Evolutionary conservation across 2,888 invertebrate species (phyloP).

Genomic region (Rhingia campestris): DNA sequence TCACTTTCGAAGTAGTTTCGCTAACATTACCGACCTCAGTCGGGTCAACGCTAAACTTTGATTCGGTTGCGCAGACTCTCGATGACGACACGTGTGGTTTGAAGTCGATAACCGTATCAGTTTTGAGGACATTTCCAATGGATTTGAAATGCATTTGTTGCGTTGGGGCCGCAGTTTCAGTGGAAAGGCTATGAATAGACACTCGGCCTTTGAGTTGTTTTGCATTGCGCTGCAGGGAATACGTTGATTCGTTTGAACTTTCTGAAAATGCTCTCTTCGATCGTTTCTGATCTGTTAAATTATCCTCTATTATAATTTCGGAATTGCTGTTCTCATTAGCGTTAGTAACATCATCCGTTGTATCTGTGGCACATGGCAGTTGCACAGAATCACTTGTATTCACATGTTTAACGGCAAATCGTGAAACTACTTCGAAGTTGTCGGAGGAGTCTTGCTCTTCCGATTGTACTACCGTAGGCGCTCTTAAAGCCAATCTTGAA

Average conservation of each 20-base stretch:
- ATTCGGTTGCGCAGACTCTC: conserved; percentile 77
- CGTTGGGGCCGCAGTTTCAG: neutral
- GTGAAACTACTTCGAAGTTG: neutral
- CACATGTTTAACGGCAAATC: neutral
- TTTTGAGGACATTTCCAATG: conserved; percentile 6
- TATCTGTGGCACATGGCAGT: neutral
- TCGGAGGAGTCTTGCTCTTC: neutral
- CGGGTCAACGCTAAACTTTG: conserved; percentile 48
- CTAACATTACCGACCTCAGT: neutral
- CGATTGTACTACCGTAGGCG: neutral
- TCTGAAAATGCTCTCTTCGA: conserved; percentile 32
- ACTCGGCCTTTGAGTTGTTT: conserved; percentile 37
- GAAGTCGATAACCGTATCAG: conserved; percentile 76
- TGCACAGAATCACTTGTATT: too few species aligned
- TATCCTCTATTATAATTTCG: neutral
- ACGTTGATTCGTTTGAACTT: conserved; percentile 26
- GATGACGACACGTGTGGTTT: conserved; percentile 79
- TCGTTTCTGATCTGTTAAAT: neutral
- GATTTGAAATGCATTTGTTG: too few species aligned
- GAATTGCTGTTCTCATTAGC: neutral
- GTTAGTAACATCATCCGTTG: neutral
- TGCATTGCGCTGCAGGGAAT: neutral
- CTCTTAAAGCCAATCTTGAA: neutral
- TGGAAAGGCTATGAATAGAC: conserved; percentile 32
- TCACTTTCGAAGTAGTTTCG: conserved; percentile 55